phyloP scores from a whole-genome alignment of 1,140 invertebrate species.

The Drosophila mayri region DNA sequence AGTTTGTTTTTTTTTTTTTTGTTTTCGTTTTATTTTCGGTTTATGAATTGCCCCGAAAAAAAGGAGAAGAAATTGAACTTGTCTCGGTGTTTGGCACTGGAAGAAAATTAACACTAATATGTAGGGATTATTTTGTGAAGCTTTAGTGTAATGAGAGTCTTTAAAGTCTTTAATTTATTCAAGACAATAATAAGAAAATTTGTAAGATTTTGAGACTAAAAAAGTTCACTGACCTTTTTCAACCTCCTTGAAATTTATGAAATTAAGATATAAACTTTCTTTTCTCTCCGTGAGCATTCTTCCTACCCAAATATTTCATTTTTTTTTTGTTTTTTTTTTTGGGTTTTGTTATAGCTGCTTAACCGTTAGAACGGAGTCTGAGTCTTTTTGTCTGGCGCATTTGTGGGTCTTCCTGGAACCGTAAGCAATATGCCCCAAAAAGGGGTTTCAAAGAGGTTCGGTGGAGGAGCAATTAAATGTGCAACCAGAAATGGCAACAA shows the following conservation, averaged over 20 bases:
- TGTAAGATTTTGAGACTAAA: too few relatives aligned
- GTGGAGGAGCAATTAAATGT: constrained; percentile 65
- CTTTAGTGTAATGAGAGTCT: too few relatives aligned
- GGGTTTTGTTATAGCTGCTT: constrained; percentile 63
- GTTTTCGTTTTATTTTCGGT: constrained; percentile 49
- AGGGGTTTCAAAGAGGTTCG: constrained; percentile 5
- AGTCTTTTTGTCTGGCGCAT: constrained; percentile 63
- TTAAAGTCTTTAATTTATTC: too few relatives aligned
- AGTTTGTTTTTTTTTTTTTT: constrained; percentile 49
- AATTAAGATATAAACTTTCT: accelerated
- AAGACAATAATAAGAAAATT: too few relatives aligned
- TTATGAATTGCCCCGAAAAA: constrained; percentile 67
- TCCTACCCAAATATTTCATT: constrained; percentile 1
- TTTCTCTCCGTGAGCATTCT: constrained; percentile 11
- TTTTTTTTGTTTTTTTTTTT: constrained; percentile 52
- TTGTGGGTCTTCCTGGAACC: constrained; percentile 79
- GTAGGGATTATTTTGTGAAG: too few relatives aligned
- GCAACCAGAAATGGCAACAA: constrained; percentile 56
- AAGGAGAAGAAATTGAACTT: constrained; percentile 71
- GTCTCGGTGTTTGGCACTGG: constrained; percentile 18
- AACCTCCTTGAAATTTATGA: not conserved
- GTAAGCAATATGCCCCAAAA: constrained; percentile 66
- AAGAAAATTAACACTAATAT: not conserved
- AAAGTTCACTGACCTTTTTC: not conserved
- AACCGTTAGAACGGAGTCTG: constrained; percentile 74